Evolutionary conservation across 2,888 invertebrate species (phyloP).

Genomic region (Acrobasis repandana): DNA sequence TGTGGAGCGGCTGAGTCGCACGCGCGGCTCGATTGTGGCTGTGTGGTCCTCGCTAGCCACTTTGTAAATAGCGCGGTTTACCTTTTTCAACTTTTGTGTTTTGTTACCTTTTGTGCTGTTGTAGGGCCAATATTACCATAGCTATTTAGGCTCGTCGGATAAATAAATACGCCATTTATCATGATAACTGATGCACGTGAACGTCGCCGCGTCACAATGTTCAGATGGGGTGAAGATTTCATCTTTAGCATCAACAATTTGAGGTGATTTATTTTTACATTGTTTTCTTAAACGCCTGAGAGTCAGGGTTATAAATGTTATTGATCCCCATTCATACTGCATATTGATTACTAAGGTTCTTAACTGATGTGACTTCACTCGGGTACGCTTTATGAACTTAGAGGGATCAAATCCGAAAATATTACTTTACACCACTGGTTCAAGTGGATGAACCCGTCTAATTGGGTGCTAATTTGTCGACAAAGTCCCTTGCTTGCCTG

Average conservation of each 20-base stretch:
- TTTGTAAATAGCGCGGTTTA: slow-evolving; percentile 84
- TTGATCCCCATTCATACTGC: not conserved
- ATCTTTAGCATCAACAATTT: slow-evolving; percentile 66
- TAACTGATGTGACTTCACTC: not conserved
- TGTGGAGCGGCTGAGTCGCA: slow-evolving; percentile 74
- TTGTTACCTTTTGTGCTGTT: slow-evolving; percentile 83
- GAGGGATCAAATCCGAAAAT: not conserved
- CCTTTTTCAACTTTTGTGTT: slow-evolving; percentile 83
- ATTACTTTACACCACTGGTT: slow-evolving; percentile 24
- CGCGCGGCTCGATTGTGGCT: slow-evolving; percentile 82
- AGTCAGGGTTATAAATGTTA: not conserved
- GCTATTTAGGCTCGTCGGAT: slow-evolving; percentile 82
- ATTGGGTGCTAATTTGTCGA: slow-evolving; percentile 42
- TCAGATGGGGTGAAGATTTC: slow-evolving; percentile 71
- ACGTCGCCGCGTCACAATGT: slow-evolving; percentile 65
- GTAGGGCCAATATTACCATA: slow-evolving; percentile 83
- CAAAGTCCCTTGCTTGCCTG: slow-evolving; percentile 27
- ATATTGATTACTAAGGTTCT: not conserved
- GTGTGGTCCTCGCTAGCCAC: slow-evolving; percentile 83
- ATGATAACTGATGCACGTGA: slow-evolving; percentile 79
- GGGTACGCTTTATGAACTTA: not conserved
- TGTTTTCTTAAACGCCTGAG: slow-evolving; percentile 37
- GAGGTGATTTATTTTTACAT: slow-evolving; percentile 68
- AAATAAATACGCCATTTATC: slow-evolving; percentile 83
- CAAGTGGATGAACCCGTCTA: slow-evolving; percentile 33